These are phyloP conservation scores for Plagiodera versicolora DNA, from an alignment of 2,888 invertebrate genomes.

Conservation along the genomic window DNA sequence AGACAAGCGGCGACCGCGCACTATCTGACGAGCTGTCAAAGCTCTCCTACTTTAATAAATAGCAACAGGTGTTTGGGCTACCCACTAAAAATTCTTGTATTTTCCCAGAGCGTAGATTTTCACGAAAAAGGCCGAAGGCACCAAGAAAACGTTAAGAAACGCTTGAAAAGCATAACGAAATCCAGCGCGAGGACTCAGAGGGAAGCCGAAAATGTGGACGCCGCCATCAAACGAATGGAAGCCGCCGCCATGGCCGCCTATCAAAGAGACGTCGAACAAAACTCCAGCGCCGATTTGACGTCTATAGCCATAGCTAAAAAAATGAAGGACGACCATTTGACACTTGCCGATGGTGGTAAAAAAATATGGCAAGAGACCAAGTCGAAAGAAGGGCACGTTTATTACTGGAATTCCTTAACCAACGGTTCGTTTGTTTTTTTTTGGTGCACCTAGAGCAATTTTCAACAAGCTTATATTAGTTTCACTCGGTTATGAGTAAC, in stretches of 20 bases:
- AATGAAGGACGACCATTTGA: constrained; percentile 45
- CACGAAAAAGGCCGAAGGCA: constrained; percentile 93
- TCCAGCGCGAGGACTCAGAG: constrained; percentile 80
- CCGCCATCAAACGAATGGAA: constrained; percentile 86
- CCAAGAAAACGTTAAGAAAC: constrained; percentile 87
- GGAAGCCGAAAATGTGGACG: constrained; percentile 74
- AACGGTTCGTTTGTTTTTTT: constrained; percentile 66
- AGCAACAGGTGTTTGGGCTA: too few relatives aligned
- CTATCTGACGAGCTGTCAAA: too few relatives aligned
- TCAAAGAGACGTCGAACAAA: constrained; percentile 76
- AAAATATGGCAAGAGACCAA: constrained; percentile 79
- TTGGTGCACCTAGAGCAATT: too few relatives aligned
- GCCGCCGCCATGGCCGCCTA: constrained; percentile 87
- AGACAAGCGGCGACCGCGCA: too few relatives aligned
- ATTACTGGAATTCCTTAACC: constrained; percentile 85
- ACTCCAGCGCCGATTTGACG: constrained; percentile 61
- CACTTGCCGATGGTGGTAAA: constrained; percentile 45
- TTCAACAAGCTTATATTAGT: too few relatives aligned
- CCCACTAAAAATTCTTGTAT: not conserved
- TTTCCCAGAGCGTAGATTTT: constrained; percentile 81
- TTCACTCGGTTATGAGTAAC: too few relatives aligned
- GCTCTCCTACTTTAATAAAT: too few relatives aligned
- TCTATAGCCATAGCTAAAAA: constrained; percentile 57
- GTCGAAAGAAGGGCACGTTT: constrained; percentile 74
- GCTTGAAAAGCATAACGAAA: constrained; percentile 81